Percentiles rank a stretch among this genome's conserved stretches.
Evolutionary conservation across 2,113 vertebrate species (phyloP).

Genomic region (Gymnarchus niloticus): DNA sequence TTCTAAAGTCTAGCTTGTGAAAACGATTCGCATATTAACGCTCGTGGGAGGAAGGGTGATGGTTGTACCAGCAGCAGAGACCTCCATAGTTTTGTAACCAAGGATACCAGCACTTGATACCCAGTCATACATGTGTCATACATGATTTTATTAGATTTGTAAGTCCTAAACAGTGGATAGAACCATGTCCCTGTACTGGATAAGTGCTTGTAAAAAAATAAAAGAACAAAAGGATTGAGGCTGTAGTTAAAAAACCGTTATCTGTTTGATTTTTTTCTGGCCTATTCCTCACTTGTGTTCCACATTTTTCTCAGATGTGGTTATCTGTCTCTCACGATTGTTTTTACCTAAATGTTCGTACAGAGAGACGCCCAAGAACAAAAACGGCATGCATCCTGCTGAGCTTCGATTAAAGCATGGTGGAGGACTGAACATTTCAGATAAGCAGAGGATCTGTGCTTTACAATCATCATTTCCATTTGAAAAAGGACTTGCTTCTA

Average conservation of each 20-base stretch:
- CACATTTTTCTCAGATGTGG: neutral
- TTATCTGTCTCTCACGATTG: neutral
- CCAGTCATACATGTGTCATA: neutral
- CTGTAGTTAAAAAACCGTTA: too few species aligned
- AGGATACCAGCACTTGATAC: neutral
- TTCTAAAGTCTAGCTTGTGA: neutral
- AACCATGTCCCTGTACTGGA: neutral
- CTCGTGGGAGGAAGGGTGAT: neutral
- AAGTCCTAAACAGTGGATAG: neutral
- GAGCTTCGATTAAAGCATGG: neutral
- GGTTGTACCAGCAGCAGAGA: neutral
- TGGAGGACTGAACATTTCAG: neutral
- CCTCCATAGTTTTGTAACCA: neutral
- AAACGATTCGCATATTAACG: conserved; percentile 11
- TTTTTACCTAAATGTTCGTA: neutral
- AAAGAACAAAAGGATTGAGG: neutral
- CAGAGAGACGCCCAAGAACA: neutral
- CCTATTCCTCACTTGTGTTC: neutral
- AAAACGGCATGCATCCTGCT: neutral
- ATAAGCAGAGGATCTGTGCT: neutral
- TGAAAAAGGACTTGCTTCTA: neutral
- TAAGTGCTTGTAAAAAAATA: neutral
- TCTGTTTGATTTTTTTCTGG: neutral
- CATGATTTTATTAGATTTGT: neutral
- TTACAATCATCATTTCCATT: neutral